Base-by-base conservation (phyloP, 2,113 vertebrate species). In the Oreocharis arfaki region DNA sequence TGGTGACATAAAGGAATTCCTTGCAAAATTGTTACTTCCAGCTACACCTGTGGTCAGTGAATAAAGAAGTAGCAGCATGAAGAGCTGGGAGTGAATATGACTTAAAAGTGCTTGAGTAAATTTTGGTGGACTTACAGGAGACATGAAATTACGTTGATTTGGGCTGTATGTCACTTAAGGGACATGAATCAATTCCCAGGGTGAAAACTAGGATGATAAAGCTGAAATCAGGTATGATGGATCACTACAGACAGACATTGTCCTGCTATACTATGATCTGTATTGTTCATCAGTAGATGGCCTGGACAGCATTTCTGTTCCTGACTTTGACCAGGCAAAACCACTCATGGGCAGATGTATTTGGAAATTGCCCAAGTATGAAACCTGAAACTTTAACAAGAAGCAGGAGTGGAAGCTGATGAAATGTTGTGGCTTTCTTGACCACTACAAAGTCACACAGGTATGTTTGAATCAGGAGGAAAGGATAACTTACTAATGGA, bases 311-410 rank as follows among this genome's bases (percentile, higher is more conserved):
- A 7, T 77, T 84, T 74, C 26, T 70, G 9, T 49, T 80, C 33
- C 37, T 88, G 33, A 30, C 46, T 90, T 90, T 27, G 30, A 47
- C 37, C 53, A 69, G n/a, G 50, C n/a, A 53, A 83, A 89, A 73
- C 1, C 11, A 41, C 11, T 10, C 7, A 3, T 14, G 6, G 18
- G n/a, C 1, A 2, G 26, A 49, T 50, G 11, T 53, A 42, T 71
- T 86, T 92, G 47, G 47, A 65, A 83, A 50, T 30, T 3, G 2
- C 18, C 46, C 35, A 37, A n/a, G 16, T 59, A 20, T 27, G 61
- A 90, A 88, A 69, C 41, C 15, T 60, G 57, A 79, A 84, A 61
- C 14, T 50, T 63, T 30, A 80, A 27, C 2, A 46, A 83, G 37
- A 60, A 90, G 32, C 42, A 46, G 63, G 53, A 68, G 33, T 67